Percentiles rank a stretch among this genome's conserved stretches.
These are phyloP conservation scores for Dilophus febrilis DNA, from an alignment of 2,888 invertebrate genomes.

Conservation along the genomic window DNA sequence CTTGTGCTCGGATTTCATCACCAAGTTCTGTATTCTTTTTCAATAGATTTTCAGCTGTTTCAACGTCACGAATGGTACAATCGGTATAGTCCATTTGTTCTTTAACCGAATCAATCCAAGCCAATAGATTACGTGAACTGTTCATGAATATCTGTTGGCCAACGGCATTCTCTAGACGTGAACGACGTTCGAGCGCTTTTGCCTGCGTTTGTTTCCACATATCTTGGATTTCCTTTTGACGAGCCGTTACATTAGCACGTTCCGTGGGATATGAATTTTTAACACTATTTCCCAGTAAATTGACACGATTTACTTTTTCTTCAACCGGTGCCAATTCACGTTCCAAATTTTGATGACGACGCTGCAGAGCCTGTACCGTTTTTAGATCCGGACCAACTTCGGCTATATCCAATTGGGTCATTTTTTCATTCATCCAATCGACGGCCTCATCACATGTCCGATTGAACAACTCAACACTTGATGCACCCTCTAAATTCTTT, in stretches of 20 bases:
- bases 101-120: slow-evolving; percentile 67
- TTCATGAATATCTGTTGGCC: slow-evolving; percentile 87
- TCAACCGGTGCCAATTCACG: slow-evolving; percentile 85
- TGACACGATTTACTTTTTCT: slow-evolving; percentile 82
- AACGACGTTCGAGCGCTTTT: slow-evolving; percentile 68
- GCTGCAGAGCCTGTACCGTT: slow-evolving; percentile 79
- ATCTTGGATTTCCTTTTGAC: slow-evolving; percentile 69
- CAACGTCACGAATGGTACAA: slow-evolving; percentile 70
- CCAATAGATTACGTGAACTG: slow-evolving; percentile 63
- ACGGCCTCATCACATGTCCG: slow-evolving; percentile 91
- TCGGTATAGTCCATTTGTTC: slow-evolving; percentile 64
- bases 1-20: slow-evolving; percentile 79
- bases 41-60: slow-evolving; percentile 74
- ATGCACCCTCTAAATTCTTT: slow-evolving; percentile 78
- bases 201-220: slow-evolving; percentile 79
- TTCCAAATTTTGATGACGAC: slow-evolving; percentile 84
- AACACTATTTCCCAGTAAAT: slow-evolving; percentile 74
- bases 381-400: slow-evolving; percentile 71
- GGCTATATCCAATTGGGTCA: slow-evolving; percentile 66
- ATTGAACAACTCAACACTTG: slow-evolving; percentile 87
- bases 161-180: slow-evolving; percentile 80
- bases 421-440: slow-evolving; percentile 96
- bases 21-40: slow-evolving; percentile 82
- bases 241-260: slow-evolving; percentile 61
- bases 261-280: slow-evolving; percentile 87